Conservation (phyloP, 2,888 invertebrate genomes). For the Cryptus viduatorius region DNA sequence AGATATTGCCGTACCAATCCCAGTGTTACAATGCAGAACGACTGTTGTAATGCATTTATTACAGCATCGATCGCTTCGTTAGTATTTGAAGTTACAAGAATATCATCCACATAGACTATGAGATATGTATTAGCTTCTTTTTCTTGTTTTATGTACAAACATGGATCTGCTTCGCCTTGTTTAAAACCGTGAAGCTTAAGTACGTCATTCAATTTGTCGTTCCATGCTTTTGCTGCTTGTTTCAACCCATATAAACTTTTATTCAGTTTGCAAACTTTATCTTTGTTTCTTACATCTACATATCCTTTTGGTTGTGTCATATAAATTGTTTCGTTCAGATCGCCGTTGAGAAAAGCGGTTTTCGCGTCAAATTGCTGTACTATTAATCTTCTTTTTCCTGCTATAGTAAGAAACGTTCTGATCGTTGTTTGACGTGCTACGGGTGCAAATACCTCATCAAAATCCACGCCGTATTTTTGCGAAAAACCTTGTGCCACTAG, state of each 20-base stretch:
- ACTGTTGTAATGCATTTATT: slow-evolving; percentile 8
- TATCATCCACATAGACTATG: slow-evolving; percentile 66
- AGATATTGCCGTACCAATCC: slow-evolving; percentile 60
- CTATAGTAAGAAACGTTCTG: neutral
- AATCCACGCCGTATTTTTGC: neutral
- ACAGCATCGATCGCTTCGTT: neutral
- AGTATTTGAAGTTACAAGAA: slow-evolving; percentile 43
- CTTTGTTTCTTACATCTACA: neutral
- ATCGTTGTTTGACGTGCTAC: neutral
- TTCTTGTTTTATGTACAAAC: slow-evolving; percentile 67
- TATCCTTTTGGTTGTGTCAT: neutral
- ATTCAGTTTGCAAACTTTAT: neutral
- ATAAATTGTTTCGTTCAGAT: neutral
- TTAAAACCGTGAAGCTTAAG: slow-evolving; percentile 60
- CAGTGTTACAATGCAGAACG: slow-evolving; percentile 64
- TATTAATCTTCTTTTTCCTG: neutral
- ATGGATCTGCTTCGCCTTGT: slow-evolving; percentile 69
- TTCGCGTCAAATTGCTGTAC: neutral
- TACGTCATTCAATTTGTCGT: slow-evolving; percentile 66
- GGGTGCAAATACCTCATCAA: neutral
- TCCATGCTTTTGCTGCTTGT: slow-evolving; percentile 75
- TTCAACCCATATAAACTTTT: slow-evolving; percentile 75
- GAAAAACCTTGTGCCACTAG: neutral
- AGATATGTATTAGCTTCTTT: slow-evolving; percentile 33
- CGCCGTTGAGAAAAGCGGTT: neutral